A percentile compares a stretch with the other conserved stretches of the same genome.
phyloP scores from a whole-genome alignment of 2,888 invertebrate genomes.

The Orchesellides sinensis region DNA sequence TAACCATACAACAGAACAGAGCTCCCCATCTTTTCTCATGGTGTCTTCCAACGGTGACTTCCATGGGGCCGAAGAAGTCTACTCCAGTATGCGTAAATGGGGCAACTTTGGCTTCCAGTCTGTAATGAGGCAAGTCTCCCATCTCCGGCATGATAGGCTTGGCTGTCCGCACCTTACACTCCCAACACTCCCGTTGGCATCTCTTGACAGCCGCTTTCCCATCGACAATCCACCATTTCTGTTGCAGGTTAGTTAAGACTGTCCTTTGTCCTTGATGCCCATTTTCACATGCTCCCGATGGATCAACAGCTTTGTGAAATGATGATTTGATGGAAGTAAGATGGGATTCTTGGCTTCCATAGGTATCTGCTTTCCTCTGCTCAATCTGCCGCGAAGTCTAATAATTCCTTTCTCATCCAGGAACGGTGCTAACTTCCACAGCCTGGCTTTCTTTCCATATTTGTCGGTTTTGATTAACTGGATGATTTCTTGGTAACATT shows the following conservation, averaged over 20 bases:
- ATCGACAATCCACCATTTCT: constrained; percentile 35
- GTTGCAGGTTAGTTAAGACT: background rate
- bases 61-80: constrained; percentile 24
- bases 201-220: background rate
- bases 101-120: background rate
- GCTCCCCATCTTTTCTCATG: constrained; percentile 36
- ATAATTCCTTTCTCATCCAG: background rate
- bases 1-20: constrained; percentile 17
- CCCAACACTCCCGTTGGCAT: background rate
- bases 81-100: background rate
- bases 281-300: background rate
- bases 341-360: background rate
- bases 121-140: constrained; percentile 1
- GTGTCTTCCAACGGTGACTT: constrained; percentile 11
- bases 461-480: no score
- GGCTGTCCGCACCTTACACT: background rate
- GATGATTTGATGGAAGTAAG: background rate
- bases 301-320: constrained; percentile 5
- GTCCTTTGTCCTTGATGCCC: constrained; percentile 11
- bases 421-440: background rate
- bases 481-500: background rate
- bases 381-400: background rate
- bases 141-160: constrained; percentile 15
- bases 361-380: background rate
- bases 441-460: background rate